Evolutionary conservation across 1,140 invertebrate genomes (phyloP).

Genomic region (Melitaea cinxia): DNA sequence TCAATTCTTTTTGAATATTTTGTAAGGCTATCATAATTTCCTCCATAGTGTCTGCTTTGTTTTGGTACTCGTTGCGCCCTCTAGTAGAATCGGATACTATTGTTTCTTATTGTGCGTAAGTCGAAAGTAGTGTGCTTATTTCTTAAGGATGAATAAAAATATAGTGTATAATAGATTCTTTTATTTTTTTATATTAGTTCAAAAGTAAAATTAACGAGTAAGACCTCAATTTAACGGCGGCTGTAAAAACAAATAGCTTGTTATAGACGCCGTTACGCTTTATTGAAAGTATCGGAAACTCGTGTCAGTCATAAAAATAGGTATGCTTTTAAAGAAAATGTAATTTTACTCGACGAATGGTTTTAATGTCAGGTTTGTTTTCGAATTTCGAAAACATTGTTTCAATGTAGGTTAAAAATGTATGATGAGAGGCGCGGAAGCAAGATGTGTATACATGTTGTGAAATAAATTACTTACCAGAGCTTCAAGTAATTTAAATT

Average conservation of each 20-base stretch:
- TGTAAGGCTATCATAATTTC: too few relatives aligned
- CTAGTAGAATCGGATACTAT: too few relatives aligned
- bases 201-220: conserved; percentile 4
- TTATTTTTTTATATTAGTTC: conserved; percentile 1
- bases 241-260: conserved; percentile 33
- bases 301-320: conserved; percentile 29
- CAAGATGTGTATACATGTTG: too few relatives aligned
- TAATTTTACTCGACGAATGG: conserved; percentile 15
- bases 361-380: conserved; percentile 20
- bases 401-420: conserved; percentile 15
- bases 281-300: conserved; percentile 32
- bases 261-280: conserved; percentile 23
- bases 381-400: conserved; percentile 6
- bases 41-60: too few relatives aligned
- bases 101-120: too few relatives aligned
- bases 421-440: background rate
- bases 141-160: background rate
- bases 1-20: too few relatives aligned
- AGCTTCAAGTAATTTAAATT: too few relatives aligned
- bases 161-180: background rate
- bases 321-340: background rate
- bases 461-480: too few relatives aligned
- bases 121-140: too few relatives aligned
- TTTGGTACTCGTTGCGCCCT: too few relatives aligned
- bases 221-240: conserved; percentile 27